Conservation (phyloP, 2,797 vertebrate species). For the Nannoperca australis region DNA sequence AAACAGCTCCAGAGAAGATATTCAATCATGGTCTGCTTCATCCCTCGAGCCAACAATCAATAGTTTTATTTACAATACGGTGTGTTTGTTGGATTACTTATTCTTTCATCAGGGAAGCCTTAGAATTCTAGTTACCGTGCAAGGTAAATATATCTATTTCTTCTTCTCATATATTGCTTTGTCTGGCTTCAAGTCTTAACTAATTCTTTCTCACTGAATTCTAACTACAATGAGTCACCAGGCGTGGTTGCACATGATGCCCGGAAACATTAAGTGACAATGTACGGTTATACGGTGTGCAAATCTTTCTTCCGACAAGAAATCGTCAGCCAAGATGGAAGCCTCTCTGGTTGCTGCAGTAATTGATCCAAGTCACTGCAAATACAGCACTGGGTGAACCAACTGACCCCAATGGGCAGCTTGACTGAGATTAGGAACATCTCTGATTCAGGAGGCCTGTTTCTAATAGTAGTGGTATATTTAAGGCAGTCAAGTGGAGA, state of each 20-base stretch:
- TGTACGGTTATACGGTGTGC: neutral
- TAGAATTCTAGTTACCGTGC: too few relatives aligned
- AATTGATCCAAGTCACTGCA: constrained; percentile 37
- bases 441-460: constrained; percentile 3
- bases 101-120: neutral
- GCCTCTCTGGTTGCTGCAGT: constrained; percentile 4
- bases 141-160: neutral
- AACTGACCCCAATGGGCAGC: constrained; percentile 12
- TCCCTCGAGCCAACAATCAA: constrained; percentile 19
- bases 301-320: constrained; percentile 39
- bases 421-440: constrained; percentile 6
- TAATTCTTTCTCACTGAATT: neutral
- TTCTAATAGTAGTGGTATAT: neutral
- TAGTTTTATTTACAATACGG: constrained; percentile 19
- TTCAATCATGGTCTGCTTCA: constrained; percentile 22
- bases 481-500: constrained; percentile 11
- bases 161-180: neutral
- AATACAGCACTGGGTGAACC: constrained; percentile 27
- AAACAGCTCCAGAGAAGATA: constrained; percentile 26
- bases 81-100: neutral
- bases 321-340: constrained; percentile 22
- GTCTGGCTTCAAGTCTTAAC: neutral
- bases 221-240: constrained; percentile 2
- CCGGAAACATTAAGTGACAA: constrained; percentile 23
- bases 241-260: constrained; percentile 27